These are phyloP conservation scores for Epinotia ramella DNA, from an alignment of 2,888 invertebrate genomes.

Conservation along the genomic window DNA sequence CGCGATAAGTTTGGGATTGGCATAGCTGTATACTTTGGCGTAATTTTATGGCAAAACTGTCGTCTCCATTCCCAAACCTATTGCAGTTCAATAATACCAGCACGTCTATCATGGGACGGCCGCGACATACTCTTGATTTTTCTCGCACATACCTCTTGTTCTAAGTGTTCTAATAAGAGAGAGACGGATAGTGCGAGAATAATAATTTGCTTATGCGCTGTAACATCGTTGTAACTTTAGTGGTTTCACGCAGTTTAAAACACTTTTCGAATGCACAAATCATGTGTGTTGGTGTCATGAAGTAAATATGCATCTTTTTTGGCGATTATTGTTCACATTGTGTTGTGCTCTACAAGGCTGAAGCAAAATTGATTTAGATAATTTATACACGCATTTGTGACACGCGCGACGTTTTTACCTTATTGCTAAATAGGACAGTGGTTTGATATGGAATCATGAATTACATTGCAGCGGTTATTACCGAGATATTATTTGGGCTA, in stretches of 20 bases:
- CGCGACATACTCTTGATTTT: no score
- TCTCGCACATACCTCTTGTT: no score
- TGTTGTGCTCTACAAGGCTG: constrained; percentile 1
- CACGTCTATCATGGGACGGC: no score
- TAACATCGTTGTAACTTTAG: constrained; percentile 3
- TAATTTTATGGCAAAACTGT: no score
- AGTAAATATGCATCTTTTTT: constrained; percentile 3
- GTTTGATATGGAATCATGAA: background rate
- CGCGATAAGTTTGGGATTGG: no score
- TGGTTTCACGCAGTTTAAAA: background rate
- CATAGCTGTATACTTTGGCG: no score
- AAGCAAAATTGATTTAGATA: background rate
- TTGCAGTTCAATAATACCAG: no score
- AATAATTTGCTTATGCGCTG: no score
- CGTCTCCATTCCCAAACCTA: no score
- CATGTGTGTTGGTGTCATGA: constrained; percentile 8
- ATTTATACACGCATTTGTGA: background rate
- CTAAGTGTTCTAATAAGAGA: no score
- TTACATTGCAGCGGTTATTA: background rate
- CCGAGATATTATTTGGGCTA: background rate
- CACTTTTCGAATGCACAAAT: constrained; percentile 10
- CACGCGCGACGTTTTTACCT: constrained; percentile 1
- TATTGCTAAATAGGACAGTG: background rate
- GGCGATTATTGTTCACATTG: background rate
- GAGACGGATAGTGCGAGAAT: no score